Base-by-base conservation (phyloP, 2,797 vertebrate species). In the Champsocephalus gunnari region DNA sequence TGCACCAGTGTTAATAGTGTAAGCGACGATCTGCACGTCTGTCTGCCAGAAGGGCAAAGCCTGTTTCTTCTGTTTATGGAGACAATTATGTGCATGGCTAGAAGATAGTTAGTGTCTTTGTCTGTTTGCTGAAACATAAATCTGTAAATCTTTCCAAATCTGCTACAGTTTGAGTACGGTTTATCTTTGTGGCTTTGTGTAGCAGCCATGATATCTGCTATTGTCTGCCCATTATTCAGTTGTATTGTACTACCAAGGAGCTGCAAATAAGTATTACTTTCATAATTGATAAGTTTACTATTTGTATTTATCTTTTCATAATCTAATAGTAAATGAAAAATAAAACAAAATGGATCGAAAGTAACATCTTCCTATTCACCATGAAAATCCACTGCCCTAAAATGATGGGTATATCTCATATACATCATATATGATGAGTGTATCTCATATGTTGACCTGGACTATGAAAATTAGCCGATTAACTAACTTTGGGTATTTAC, bases 1-100 rank as follows among this genome's bases (percentile, higher is more conserved):
- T 81, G 69, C 79, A 80, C 73, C 80, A 69, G 83, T 81, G 82
- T 90, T 89, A 87, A 87, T 86, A 77, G 87, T 84, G 75, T 65
- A 80, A 90, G 68, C 71, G 86, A 82, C 12, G 56, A 84, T 84
- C 44, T 84, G 80, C 8, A 5, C 12, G 63, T 61, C 73, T 83
- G 78, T 61, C 73, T 83, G 78, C 77, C 57, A 62, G 76, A 55
- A 58, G 60, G 34, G 13, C 43, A 21, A 64, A 71, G 66, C 49
- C 54, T 47, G 11, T 64, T 82, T 73, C 61, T 82, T 84, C 41
- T 87, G 71, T 80, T 84, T 81, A 77, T 71, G 38, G 21, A 72
- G 43, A 49, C 74, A 57, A 45, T 75, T 57, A 38, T 47, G 56
- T 66, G 59, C 57, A 72, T 43, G 63, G 65, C 55, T 66, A 73